Percentiles rank a stretch among this genome's conserved stretches.
These are phyloP conservation scores for Capromys pilorides DNA, from an alignment of 2,797 vertebrate genomes.

Conservation along the genomic window DNA sequence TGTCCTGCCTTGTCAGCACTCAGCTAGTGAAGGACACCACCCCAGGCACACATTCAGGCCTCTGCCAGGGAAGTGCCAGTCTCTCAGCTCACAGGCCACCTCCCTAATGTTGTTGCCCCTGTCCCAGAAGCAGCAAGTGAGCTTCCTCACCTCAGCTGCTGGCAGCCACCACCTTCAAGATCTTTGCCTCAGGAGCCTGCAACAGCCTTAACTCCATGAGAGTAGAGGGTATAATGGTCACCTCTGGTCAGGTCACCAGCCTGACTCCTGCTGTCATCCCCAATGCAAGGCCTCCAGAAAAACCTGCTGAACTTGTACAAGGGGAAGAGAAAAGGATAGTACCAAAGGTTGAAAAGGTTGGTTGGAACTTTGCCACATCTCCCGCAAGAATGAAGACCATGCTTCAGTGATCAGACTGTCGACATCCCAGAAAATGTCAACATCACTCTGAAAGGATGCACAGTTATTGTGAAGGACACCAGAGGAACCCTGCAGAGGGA, in stretches of 20 bases:
- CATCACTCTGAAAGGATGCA: too few relatives aligned
- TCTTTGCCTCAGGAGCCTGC: not conserved
- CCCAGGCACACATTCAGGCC: fast-evolving
- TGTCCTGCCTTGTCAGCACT: not conserved
- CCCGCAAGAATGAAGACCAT: too few relatives aligned
- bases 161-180: too few relatives aligned
- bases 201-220: not conserved
- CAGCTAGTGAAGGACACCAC: not conserved
- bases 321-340: not conserved
- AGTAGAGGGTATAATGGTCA: fast-evolving
- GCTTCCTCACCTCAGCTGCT: not conserved
- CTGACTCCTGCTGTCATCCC: not conserved
- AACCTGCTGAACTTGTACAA: not conserved
- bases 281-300: not conserved
- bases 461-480: too few relatives aligned
- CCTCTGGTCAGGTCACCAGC: not conserved
- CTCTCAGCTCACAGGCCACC: not conserved
- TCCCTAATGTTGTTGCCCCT: not conserved
- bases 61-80: not conserved
- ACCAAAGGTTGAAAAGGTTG: not conserved
- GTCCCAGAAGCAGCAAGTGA: constrained; percentile 6
- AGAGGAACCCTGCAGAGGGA: too few relatives aligned
- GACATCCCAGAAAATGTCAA: too few relatives aligned
- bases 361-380: not conserved
- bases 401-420: too few relatives aligned